Conservation (phyloP, 2,113 vertebrate genomes). For the Sitta europaea region DNA sequence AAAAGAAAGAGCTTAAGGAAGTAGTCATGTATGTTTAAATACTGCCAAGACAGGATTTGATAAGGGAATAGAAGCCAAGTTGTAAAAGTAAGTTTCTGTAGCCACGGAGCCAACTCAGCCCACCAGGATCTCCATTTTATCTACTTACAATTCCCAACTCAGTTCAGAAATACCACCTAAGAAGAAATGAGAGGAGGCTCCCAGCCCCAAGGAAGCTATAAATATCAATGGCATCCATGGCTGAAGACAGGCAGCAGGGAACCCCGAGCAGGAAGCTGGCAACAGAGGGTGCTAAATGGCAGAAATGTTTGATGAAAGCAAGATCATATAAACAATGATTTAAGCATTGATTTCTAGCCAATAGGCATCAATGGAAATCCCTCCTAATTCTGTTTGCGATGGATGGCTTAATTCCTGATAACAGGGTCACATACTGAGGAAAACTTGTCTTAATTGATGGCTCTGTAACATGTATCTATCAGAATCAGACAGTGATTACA, state of each 20-base stretch:
- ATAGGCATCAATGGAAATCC: background rate
- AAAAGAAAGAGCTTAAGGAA: background rate
- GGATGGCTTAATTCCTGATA: slow-evolving; percentile 38
- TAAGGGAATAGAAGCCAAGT: background rate
- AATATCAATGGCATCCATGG: background rate
- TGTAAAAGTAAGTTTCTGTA: background rate
- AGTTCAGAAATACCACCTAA: background rate
- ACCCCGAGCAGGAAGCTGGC: background rate
- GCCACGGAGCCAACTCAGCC: background rate
- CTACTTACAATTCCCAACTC: background rate
- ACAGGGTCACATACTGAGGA: background rate
- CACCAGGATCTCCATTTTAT: background rate
- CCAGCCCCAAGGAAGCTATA: background rate
- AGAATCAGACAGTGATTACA: slow-evolving; percentile 32
- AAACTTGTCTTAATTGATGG: slow-evolving; percentile 20
- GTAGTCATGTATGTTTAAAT: background rate
- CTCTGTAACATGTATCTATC: slow-evolving; percentile 4
- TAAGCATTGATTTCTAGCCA: slow-evolving; percentile 11
- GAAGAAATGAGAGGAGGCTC: background rate
- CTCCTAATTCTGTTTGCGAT: background rate
- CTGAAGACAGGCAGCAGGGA: background rate
- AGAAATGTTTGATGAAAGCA: background rate
- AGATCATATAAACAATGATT: background rate
- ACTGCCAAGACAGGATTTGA: background rate
- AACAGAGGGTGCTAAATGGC: background rate